Conservation (phyloP, 23 tunicate species). For the Ascidia mentula region DNA sequence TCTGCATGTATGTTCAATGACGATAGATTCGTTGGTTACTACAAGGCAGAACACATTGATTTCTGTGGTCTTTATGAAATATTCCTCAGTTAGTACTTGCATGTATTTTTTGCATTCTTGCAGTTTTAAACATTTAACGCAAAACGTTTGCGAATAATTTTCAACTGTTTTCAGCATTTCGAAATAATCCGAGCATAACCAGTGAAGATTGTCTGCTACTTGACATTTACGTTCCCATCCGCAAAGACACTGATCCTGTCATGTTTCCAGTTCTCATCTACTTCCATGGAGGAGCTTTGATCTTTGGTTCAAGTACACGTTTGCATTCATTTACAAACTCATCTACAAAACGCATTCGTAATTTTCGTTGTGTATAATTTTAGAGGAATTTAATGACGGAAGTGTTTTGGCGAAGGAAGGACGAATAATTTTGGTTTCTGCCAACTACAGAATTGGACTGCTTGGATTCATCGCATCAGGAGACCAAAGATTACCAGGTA, state of each 20-base stretch:
- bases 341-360: background rate
- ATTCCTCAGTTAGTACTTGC: no score
- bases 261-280: background rate
- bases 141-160: no score
- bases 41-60: no score
- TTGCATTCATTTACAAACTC: background rate
- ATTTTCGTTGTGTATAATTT: no score
- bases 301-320: background rate
- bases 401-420: background rate
- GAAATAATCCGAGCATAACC: background rate
- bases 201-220: background rate
- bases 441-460: background rate
- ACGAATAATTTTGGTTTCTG: background rate
- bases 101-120: no score
- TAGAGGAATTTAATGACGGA: background rate
- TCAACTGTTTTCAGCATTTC: no score
- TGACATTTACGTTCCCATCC: background rate
- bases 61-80: no score
- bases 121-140: no score
- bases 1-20: no score
- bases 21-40: no score
- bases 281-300: constrained; percentile 1
- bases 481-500: background rate
- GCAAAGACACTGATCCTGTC: background rate
- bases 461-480: background rate